Evolutionary conservation across 2,113 vertebrate species (phyloP).

Genomic region (Propithecus coquereli): DNA sequence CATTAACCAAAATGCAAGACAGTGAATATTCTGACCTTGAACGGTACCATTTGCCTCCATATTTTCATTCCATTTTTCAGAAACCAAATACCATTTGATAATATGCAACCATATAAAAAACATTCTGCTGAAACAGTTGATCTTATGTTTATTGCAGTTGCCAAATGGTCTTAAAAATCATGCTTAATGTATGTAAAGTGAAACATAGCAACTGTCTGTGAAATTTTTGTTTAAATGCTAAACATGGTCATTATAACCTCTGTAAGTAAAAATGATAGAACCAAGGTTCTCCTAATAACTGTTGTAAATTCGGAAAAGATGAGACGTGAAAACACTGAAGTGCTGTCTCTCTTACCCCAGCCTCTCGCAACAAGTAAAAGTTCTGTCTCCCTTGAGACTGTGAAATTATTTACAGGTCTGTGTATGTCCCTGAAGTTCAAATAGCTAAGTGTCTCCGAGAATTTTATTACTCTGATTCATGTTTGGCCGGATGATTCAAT

Average conservation of each 20-base stretch:
- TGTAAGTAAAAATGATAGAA: neutral
- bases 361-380: slow-evolving; percentile 16
- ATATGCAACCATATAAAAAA: neutral
- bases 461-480: slow-evolving; percentile 68
- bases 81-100: neutral
- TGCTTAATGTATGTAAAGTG: neutral
- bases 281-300: neutral
- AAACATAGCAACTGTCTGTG: neutral
- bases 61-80: neutral
- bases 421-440: slow-evolving; percentile 5
- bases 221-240: neutral
- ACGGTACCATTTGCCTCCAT: neutral
- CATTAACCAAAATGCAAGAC: neutral
- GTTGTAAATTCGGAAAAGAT: neutral
- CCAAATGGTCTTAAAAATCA: neutral
- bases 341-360: neutral
- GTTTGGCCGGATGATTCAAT: slow-evolving; percentile 60
- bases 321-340: neutral
- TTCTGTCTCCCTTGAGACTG: slow-evolving; percentile 50
- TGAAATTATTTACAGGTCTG: slow-evolving; percentile 46
- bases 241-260: neutral
- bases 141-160: neutral
- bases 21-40: neutral
- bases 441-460: slow-evolving; percentile 54
- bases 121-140: neutral